Conservation (phyloP, 2,797 vertebrate genomes). For the Chelon auratus region DNA sequence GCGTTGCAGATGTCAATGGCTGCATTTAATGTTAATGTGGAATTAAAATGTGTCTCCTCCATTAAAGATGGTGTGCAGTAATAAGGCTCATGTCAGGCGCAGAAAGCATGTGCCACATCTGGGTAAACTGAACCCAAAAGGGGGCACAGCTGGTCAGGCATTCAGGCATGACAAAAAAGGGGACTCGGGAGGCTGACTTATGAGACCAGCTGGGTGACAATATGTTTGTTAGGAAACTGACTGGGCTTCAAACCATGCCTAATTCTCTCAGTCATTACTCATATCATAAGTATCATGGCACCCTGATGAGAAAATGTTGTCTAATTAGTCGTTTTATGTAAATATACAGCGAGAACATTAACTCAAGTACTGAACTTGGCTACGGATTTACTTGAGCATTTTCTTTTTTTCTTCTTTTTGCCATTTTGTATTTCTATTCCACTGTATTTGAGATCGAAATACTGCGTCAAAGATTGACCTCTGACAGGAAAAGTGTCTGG, state of each 20-base stretch:
- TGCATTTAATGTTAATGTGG: conserved; percentile 1
- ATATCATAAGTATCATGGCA: conserved; percentile 25
- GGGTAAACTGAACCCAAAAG: conserved; percentile 42
- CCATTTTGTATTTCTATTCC: not conserved
- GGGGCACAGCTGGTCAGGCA: conserved; percentile 62
- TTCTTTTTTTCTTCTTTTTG: not conserved
- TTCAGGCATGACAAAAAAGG: conserved; percentile 43
- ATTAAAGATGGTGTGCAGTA: not conserved
- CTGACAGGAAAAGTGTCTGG: not conserved
- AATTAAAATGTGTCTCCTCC: not conserved
- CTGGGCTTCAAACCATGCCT: conserved; percentile 22
- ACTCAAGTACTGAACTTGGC: not conserved
- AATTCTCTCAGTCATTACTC: conserved; percentile 30
- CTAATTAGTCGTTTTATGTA: conserved; percentile 1
- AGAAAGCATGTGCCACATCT: conserved; percentile 50
- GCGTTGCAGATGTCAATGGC: not conserved
- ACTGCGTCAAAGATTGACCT: too few species aligned
- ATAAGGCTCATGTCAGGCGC: conserved; percentile 34
- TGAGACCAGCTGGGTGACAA: conserved; percentile 67
- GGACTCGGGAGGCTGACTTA: conserved; percentile 33
- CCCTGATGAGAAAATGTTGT: not conserved
- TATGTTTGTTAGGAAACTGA: conserved; percentile 53
- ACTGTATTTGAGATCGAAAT: not conserved
- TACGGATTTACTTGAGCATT: not conserved
- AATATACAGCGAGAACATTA: not conserved